A percentile compares a stretch with the other conserved stretches of the same genome.
phyloP scores from a whole-genome alignment of 1,140 invertebrate species.

The Melipona quadrifasciata region DNA sequence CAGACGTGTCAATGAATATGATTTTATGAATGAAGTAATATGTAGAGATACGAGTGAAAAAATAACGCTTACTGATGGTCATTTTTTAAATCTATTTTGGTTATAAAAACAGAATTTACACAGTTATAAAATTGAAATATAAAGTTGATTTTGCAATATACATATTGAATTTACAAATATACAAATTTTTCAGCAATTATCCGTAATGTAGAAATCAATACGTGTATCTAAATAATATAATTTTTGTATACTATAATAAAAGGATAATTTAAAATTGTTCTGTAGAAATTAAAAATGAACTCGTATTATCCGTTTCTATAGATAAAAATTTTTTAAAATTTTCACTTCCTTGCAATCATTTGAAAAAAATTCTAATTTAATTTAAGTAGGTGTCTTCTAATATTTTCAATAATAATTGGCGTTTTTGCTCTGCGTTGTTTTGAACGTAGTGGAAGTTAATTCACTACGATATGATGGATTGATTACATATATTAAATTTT shows the following conservation, averaged over 20 bases:
- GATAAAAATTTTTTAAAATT: background rate
- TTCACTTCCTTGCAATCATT: background rate
- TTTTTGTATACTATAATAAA: background rate
- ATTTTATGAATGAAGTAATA: background rate
- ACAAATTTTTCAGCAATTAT: no score
- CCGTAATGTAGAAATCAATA: background rate
- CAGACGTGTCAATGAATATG: background rate
- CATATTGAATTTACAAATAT: no score
- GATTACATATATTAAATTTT: constrained; percentile 1
- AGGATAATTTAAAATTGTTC: background rate
- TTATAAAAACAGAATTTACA: background rate
- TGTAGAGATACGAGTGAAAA: background rate
- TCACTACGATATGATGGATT: background rate
- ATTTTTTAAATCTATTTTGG: background rate
- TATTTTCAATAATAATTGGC: background rate
- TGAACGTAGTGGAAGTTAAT: background rate
- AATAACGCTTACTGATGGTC: background rate
- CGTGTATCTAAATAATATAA: background rate
- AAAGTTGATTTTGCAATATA: no score
- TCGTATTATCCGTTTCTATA: background rate
- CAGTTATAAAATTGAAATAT: background rate
- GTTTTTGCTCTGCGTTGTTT: background rate
- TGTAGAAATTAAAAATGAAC: background rate
- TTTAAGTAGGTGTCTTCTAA: background rate
- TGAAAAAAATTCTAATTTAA: no score